These are phyloP conservation scores for Cyrtodaria siliqua DNA, from an alignment of 2,888 invertebrate genomes.

Conservation along the genomic window DNA sequence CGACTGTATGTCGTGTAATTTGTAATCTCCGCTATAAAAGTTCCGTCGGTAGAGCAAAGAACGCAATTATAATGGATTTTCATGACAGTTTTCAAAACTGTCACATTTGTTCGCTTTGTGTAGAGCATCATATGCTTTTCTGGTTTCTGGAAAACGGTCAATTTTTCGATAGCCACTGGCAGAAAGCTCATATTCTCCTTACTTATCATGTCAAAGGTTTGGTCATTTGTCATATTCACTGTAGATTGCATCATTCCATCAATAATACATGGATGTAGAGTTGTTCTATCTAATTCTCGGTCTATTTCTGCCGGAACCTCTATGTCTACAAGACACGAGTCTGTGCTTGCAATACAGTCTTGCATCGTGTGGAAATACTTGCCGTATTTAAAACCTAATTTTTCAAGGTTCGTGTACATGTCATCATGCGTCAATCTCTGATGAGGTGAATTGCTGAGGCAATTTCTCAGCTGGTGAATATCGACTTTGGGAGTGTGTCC, in stretches of 20 bases:
- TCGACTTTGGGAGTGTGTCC: not conserved
- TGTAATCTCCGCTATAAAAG: not conserved
- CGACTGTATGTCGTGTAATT: not conserved
- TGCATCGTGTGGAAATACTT: not conserved
- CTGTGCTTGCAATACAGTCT: not conserved
- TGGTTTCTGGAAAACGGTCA: not conserved
- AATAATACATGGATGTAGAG: constrained; percentile 22
- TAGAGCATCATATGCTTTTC: not conserved
- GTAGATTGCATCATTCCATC: constrained; percentile 16
- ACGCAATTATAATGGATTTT: not conserved
- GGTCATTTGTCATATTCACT: not conserved
- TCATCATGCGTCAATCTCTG: too few relatives aligned
- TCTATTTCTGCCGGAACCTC: not conserved
- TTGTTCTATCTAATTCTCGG: not conserved
- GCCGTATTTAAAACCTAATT: not conserved
- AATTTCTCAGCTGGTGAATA: not conserved
- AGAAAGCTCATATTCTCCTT: not conserved
- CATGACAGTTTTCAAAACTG: not conserved
- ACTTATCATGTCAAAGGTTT: not conserved
- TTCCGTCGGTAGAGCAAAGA: not conserved
- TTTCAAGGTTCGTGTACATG: not conserved
- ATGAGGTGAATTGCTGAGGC: too few relatives aligned
- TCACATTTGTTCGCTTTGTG: not conserved
- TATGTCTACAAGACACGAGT: not conserved
- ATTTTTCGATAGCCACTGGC: constrained; percentile 4